A percentile compares a stretch with the other conserved stretches of the same genome.
Conservation (phyloP, 2,797 vertebrate species). For the Neopelma chrysocephalum region DNA sequence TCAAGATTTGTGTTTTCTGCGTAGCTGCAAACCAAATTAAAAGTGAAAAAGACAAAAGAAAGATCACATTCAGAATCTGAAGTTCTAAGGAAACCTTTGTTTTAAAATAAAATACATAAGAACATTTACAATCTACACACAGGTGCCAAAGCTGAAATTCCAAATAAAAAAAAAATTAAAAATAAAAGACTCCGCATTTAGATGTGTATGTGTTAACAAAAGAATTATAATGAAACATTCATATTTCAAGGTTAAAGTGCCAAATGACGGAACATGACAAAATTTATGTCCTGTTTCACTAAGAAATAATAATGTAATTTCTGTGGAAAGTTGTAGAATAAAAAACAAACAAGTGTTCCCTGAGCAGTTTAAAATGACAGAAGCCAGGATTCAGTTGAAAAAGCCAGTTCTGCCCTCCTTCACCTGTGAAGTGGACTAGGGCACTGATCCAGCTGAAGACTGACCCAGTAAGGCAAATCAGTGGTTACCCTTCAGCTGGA, state of each 20-base stretch:
- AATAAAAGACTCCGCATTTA: neutral
- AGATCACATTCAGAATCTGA: neutral
- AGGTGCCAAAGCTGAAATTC: neutral
- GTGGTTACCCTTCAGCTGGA: neutral
- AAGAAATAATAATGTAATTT: neutral
- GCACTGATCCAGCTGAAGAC: neutral
- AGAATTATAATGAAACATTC: neutral
- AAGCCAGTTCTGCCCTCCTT: neutral
- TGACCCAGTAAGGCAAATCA: neutral
- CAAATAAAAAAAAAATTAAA: neutral
- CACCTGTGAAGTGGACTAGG: neutral
- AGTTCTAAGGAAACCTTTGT: neutral
- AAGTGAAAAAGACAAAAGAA: neutral
- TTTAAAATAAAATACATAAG: neutral
- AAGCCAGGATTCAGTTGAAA: neutral
- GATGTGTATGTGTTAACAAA: neutral
- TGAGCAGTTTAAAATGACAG: neutral
- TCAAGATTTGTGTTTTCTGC: neutral
- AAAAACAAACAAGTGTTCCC: accelerated
- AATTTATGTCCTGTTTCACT: neutral
- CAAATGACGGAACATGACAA: neutral
- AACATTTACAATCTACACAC: neutral
- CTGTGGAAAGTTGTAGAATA: neutral
- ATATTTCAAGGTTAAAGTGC: neutral
- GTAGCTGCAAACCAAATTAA: neutral